Conservation (phyloP, 1,140 invertebrate species). For the Drosophila sp. region DNA sequence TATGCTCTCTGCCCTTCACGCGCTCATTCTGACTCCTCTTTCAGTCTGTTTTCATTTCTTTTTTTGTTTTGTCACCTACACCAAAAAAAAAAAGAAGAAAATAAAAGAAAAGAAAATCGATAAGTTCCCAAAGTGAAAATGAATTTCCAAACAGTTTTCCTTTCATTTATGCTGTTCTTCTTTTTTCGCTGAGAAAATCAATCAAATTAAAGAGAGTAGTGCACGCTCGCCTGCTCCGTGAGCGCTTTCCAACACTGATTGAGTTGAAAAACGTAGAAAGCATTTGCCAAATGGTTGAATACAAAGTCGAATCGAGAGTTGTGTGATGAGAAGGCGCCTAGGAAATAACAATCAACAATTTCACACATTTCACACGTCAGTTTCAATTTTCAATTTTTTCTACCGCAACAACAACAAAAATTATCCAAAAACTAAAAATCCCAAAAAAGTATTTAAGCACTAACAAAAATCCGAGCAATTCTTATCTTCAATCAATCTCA, state of each 20-base stretch:
- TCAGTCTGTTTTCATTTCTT: not conserved
- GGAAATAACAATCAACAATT: conserved; percentile 38
- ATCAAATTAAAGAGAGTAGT: conserved; percentile 40
- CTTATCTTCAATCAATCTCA: not conserved
- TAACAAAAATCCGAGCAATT: conserved; percentile 30
- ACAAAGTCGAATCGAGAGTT: no score
- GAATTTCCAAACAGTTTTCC: conserved; percentile 16
- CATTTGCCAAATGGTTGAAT: not conserved
- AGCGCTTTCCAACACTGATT: conserved; percentile 27
- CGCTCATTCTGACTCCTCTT: not conserved
- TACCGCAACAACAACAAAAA: conserved; percentile 58
- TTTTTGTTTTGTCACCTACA: conserved; percentile 57
- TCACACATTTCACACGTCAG: conserved; percentile 57
- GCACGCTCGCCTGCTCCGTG: conserved; percentile 2
- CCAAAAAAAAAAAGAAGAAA: conserved; percentile 53
- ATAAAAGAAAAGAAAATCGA: conserved; percentile 52
- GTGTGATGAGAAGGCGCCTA: not conserved
- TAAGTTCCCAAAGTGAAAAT: conserved; percentile 26
- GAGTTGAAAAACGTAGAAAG: not conserved
- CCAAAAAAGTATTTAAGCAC: conserved; percentile 41
- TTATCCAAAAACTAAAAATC: conserved; percentile 50
- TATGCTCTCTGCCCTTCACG: not conserved
- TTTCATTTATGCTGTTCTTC: not conserved
- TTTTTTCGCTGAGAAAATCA: conserved; percentile 29
- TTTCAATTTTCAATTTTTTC: conserved; percentile 62